These are phyloP conservation scores for Spermophilus dauricus DNA, from an alignment of 2,113 vertebrate species.

Conservation along the genomic window DNA sequence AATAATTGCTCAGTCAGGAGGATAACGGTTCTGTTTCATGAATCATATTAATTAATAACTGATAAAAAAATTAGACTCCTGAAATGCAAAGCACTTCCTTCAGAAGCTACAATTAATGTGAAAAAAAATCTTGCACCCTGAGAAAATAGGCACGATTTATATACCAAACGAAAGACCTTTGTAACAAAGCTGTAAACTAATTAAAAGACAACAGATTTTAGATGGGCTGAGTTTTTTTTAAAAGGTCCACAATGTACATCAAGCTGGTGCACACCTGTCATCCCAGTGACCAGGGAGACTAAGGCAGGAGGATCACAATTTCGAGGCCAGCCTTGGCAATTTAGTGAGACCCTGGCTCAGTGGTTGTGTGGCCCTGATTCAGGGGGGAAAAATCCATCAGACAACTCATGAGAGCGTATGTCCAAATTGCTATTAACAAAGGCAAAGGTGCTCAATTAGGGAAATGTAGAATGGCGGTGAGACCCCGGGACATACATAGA, in stretches of 20 bases:
- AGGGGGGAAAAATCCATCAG: neutral
- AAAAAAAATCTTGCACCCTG: neutral
- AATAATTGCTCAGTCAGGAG: neutral
- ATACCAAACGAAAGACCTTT: neutral
- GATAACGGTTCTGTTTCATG: neutral
- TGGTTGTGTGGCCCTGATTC: no score
- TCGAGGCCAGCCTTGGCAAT: no score
- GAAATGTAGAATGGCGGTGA: neutral
- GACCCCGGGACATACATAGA: no score
- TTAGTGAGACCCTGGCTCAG: no score
- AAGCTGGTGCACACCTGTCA: no score
- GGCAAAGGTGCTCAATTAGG: neutral
- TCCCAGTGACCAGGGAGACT: no score
- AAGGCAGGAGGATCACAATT: no score
- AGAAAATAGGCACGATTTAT: neutral
- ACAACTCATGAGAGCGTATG: neutral
- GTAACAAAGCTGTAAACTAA: neutral
- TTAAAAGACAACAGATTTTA: neutral
- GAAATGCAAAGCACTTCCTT: neutral
- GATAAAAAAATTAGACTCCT: neutral
- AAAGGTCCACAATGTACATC: neutral
- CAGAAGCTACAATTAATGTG: neutral
- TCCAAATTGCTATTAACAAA: neutral
- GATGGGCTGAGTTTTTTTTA: neutral
- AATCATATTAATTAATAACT: neutral